phyloP scores from a whole-genome alignment of 35 echinoderm and acorn worm species.

The Hemicentrotus pulcherrimus region DNA sequence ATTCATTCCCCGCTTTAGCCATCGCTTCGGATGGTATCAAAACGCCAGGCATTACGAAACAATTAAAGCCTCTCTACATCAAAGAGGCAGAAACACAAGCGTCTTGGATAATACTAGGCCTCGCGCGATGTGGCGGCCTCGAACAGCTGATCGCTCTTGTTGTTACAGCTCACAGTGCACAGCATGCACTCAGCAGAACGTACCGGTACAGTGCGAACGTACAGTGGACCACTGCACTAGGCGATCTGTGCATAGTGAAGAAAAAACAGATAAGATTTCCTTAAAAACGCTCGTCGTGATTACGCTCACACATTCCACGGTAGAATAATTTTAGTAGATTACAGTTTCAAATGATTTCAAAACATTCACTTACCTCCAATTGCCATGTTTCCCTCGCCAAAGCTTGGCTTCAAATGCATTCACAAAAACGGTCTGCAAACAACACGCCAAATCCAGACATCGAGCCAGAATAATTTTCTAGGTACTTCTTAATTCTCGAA shows the following conservation, averaged over 20 bases:
- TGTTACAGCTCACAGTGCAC: neutral
- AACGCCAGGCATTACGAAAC: neutral
- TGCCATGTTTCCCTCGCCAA: neutral
- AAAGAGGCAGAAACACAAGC: neutral
- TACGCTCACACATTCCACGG: neutral
- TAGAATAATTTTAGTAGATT: neutral
- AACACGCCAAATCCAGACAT: neutral
- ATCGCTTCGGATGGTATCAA: neutral
- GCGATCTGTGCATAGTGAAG: neutral
- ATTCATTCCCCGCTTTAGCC: neutral
- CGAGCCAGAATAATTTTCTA: neutral
- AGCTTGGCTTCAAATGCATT: neutral
- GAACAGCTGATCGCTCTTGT: neutral
- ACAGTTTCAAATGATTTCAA: neutral
- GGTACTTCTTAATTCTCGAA: neutral
- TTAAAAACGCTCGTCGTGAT: neutral
- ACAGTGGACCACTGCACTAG: neutral
- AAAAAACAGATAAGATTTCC: neutral
- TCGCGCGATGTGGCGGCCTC: neutral
- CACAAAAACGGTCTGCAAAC: neutral
- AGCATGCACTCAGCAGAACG: neutral
- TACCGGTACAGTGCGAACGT: neutral
- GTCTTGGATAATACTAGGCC: neutral
- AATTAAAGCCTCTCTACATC: neutral
- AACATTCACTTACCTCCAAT: neutral